phyloP scores from a whole-genome alignment of 2,113 vertebrate genomes.

The Brevimyrus niger region DNA sequence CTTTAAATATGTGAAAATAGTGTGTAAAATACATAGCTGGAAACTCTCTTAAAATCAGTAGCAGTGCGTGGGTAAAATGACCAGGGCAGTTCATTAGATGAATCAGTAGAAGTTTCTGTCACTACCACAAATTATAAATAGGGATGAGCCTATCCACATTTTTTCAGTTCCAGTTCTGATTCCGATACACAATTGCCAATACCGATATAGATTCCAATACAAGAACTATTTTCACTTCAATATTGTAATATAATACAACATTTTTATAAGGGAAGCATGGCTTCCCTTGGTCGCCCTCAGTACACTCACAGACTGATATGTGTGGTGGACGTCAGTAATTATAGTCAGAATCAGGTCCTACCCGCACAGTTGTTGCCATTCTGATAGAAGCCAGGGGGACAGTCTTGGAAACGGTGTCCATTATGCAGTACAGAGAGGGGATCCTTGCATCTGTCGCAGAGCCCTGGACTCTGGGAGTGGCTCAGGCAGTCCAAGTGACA shows the following conservation, averaged over 20 bases:
- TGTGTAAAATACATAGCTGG: not conserved
- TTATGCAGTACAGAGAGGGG: conserved; percentile 49
- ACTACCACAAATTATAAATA: not conserved
- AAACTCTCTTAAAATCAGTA: not conserved
- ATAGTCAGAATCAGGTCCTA: conserved; percentile 34
- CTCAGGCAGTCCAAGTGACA: conserved; percentile 69
- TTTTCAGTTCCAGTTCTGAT: too few species aligned
- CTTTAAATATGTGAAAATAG: not conserved
- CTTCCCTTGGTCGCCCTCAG: not conserved
- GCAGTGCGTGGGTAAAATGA: not conserved
- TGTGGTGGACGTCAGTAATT: not conserved
- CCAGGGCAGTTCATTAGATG: not conserved
- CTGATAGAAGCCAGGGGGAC: conserved; percentile 61
- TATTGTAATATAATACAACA: not conserved
- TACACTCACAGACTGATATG: not conserved
- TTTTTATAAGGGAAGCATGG: not conserved
- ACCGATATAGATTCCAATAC: too few species aligned
- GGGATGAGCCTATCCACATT: too few species aligned
- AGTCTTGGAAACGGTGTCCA: conserved; percentile 61
- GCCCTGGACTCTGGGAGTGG: conserved; percentile 58
- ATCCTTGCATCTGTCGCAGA: conserved; percentile 65
- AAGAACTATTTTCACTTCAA: too few species aligned
- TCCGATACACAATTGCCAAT: too few species aligned
- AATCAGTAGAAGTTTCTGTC: not conserved
- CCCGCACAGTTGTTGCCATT: conserved; percentile 60